Percentiles rank a stretch among this genome's conserved stretches.
Evolutionary conservation across 2,113 vertebrate genomes (phyloP).

Genomic region (Pristiophorus japonicus): DNA sequence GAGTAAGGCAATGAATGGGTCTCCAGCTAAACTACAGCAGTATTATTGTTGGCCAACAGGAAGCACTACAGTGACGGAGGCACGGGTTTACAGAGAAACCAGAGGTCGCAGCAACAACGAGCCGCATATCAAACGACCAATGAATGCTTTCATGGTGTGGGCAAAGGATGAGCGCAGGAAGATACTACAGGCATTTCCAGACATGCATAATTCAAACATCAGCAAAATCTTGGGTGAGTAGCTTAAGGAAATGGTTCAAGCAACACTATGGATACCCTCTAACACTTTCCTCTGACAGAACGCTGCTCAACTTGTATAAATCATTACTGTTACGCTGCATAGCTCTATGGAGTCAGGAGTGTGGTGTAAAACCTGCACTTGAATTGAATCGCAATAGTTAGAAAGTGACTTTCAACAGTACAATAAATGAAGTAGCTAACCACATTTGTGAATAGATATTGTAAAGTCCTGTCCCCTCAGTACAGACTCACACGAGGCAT

Average conservation of each 20-base stretch:
- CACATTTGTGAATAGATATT: neutral
- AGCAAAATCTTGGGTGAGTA: conserved; percentile 97
- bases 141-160: conserved; percentile 99
- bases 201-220: conserved; percentile 99
- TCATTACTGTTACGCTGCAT: neutral
- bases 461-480: no score
- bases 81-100: conserved; percentile 90
- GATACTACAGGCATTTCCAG: conserved; percentile 97
- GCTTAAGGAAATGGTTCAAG: accelerated
- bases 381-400: neutral
- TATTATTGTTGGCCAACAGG: conserved; percentile 98
- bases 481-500: no score
- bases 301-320: neutral
- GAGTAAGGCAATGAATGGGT: conserved; percentile 82
- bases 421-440: neutral
- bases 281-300: neutral
- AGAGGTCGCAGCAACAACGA: conserved; percentile 90
- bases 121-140: conserved; percentile 97
- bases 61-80: conserved; percentile 90
- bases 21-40: conserved; percentile 83
- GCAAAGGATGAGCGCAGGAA: conserved; percentile 96
- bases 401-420: neutral
- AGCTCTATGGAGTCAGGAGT: neutral
- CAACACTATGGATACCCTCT: neutral
- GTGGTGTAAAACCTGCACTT: neutral